These are phyloP conservation scores for Sphinx pinastri DNA, from an alignment of 2,888 invertebrate genomes.

Conservation along the genomic window DNA sequence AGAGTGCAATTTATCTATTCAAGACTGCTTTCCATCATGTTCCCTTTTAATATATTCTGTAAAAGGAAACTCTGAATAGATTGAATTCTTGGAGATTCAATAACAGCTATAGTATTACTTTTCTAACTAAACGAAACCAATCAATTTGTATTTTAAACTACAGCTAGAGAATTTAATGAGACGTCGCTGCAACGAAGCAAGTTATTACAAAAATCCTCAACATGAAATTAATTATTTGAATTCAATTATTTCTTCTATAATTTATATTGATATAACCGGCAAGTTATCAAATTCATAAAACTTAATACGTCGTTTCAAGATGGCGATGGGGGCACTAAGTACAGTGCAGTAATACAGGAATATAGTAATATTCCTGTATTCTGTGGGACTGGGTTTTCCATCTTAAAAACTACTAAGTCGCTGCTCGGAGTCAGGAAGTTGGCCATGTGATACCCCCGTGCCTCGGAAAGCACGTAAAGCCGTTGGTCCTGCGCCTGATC, in stretches of 20 bases:
- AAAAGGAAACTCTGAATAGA: background rate
- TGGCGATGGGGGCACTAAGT: no score
- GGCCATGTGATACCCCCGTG: no score
- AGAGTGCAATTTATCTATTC: background rate
- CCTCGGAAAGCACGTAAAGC: no score
- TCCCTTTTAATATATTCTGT: background rate
- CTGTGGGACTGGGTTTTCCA: no score
- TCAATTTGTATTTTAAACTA: background rate
- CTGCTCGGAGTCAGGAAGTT: no score
- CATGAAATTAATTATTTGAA: background rate
- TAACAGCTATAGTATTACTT: background rate
- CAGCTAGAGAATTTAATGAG: background rate
- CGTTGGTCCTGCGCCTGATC: no score
- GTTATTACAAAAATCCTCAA: background rate
- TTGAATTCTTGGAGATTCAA: conserved; percentile 1
- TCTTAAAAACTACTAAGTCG: no score
- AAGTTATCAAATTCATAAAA: background rate
- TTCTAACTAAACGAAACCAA: background rate
- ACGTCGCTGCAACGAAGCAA: background rate
- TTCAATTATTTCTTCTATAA: background rate
- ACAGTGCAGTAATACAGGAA: no score
- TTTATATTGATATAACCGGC: no score
- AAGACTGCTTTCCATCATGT: background rate
- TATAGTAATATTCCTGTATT: no score
- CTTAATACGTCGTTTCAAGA: background rate